Evolutionary conservation across 2,113 vertebrate species (phyloP).

Genomic region (Rhineura floridana): DNA sequence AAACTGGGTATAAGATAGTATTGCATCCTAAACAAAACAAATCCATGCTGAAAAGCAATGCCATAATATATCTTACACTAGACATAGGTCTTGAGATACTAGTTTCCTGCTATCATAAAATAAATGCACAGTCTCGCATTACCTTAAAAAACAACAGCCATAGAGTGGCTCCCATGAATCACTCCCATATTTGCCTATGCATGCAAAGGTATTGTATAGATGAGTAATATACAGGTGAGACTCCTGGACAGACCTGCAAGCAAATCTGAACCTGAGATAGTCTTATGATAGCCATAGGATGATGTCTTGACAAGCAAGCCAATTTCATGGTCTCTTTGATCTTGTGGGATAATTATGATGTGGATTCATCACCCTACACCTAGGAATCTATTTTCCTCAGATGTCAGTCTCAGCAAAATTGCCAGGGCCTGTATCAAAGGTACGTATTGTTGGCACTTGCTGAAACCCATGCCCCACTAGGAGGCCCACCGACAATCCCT

Average conservation of each 20-base stretch:
- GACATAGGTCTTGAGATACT: fast-evolving
- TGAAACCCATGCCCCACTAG: neutral
- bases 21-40: neutral
- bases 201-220: neutral
- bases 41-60: neutral
- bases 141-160: neutral
- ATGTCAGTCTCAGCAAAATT: neutral
- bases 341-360: neutral
- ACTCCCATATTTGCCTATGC: neutral
- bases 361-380: neutral
- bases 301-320: neutral
- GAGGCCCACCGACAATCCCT: too few relatives aligned
- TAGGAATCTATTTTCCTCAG: neutral
- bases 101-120: neutral
- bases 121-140: fast-evolving
- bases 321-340: conserved; percentile 5
- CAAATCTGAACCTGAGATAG: neutral
- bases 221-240: neutral
- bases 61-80: fast-evolving
- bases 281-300: neutral
- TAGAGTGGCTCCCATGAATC: neutral
- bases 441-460: neutral
- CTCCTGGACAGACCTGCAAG: neutral
- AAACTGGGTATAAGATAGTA: neutral
- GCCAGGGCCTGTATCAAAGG: neutral